phyloP scores from a whole-genome alignment of 1,140 invertebrate genomes.

The Lucilia sericata region DNA sequence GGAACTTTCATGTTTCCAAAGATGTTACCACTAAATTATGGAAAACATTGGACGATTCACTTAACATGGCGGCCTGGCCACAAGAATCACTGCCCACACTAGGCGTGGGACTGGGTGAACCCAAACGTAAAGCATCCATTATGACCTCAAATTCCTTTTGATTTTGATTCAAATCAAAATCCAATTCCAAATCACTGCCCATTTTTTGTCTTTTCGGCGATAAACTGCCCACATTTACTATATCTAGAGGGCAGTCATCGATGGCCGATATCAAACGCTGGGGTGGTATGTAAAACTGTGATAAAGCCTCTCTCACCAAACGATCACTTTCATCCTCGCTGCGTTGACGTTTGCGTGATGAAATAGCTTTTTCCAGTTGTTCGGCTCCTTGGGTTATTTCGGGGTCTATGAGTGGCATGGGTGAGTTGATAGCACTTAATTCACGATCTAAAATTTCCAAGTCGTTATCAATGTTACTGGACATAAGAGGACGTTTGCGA shows the following conservation, averaged over 20 bases:
- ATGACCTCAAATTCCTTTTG: constrained; percentile 69
- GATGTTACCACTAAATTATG: constrained; percentile 77
- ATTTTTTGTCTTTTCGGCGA: constrained; percentile 47
- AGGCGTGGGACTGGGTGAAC: constrained; percentile 66
- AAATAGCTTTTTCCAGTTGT: constrained; percentile 64
- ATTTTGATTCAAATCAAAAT: constrained; percentile 67
- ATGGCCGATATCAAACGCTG: constrained; percentile 77
- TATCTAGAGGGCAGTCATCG: constrained; percentile 70
- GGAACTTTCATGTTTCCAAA: constrained; percentile 73
- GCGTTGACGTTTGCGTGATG: constrained; percentile 66
- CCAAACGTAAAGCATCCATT: constrained; percentile 67
- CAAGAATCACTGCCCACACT: constrained; percentile 70
- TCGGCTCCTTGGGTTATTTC: constrained; percentile 66
- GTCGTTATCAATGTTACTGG: constrained; percentile 62
- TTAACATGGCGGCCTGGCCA: constrained; percentile 78
- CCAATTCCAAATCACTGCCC: constrained; percentile 60
- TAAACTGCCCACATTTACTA: constrained; percentile 50
- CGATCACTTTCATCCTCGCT: constrained; percentile 73
- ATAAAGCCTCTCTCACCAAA: constrained; percentile 74
- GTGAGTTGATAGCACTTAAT: constrained; percentile 65
- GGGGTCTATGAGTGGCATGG: constrained; percentile 65
- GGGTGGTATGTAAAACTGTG: constrained; percentile 80
- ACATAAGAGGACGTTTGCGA: constrained; percentile 52
- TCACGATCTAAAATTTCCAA: constrained; percentile 65
- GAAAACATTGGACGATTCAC: constrained; percentile 76